Base-by-base conservation (phyloP, 2,888 invertebrate genomes). In the Troglohyphantes excavatus region DNA sequence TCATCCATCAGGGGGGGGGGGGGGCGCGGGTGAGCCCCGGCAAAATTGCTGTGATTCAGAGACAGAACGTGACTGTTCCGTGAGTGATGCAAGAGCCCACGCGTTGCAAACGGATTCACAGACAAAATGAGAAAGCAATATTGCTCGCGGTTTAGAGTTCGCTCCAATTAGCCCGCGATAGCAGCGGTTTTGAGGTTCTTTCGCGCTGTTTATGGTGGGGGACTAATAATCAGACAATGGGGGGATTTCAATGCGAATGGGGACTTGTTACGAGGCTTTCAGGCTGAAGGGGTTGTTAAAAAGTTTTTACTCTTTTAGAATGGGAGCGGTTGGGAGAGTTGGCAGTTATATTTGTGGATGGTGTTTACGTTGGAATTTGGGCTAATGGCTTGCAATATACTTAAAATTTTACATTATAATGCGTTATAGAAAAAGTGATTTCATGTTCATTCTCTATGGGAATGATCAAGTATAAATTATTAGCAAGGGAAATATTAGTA, bases 31-130 rank as follows among this genome's bases (percentile, higher is more conserved):
- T 19, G 82, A 61, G 59, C 46, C 46, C 33, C 65, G 23, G 65
- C 73, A n/a, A 83, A 83, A 83, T 83, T 83, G 73, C 83, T 46
- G 72, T 83, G 72, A 83, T 83, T 83, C 83, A 65, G 26, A 46
- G 68, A 33, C 21, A 3, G 73, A 72, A 73, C 83, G 83, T 83
- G 83, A 73, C 83, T 73, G 67, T 23, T 81, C 17, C 53, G 81
- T 81, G 73, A 73, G 43, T 29, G 73, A 73, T 65, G 81, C 33
- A 19, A 21, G 75, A 26, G 27, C 53, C 21, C 63, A 23, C n/a
- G 75, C 59, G 59, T 75, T 27, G 29, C 75, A 53, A n/a, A n/a
- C n/a, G 53, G 26, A 73, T 73, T 73, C 59, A 13, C 75, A 75
- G 75, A 75, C 29, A 75, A 59, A 75, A 75, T 68, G 67, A n/a